These are phyloP conservation scores for Chrysochloris asiatica DNA, from an alignment of 2,113 vertebrate genomes.

Conservation along the genomic window DNA sequence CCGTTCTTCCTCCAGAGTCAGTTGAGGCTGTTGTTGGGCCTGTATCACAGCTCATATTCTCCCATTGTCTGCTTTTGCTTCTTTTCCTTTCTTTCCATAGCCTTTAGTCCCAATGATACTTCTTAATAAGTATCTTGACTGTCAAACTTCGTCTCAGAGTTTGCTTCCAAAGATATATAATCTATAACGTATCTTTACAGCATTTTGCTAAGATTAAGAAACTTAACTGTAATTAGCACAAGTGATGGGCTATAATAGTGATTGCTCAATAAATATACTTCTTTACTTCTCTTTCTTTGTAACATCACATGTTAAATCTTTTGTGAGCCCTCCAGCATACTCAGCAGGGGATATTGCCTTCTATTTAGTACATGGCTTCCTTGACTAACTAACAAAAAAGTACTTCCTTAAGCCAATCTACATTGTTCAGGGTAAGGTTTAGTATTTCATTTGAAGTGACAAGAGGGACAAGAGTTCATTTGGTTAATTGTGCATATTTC, in stretches of 20 bases:
- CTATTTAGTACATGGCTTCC: background rate
- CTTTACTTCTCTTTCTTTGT: background rate
- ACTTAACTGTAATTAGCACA: background rate
- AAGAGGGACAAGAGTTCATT: background rate
- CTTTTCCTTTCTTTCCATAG: background rate
- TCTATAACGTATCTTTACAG: background rate
- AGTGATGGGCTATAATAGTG: background rate
- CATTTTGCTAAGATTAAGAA: background rate
- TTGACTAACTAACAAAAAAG: background rate
- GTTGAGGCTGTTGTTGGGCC: background rate
- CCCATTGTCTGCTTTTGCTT: background rate
- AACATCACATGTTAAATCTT: background rate
- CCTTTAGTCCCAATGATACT: background rate
- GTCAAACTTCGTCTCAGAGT: background rate
- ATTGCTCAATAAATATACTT: background rate
- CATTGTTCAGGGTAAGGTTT: background rate
- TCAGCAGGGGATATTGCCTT: background rate
- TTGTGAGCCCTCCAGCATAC: fast-evolving
- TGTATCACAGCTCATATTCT: too few relatives aligned
- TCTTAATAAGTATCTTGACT: background rate
- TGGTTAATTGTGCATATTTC: background rate
- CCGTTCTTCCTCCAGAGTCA: background rate
- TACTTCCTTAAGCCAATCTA: background rate
- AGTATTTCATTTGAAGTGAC: background rate
- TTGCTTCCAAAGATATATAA: background rate